Evolutionary conservation across 1,140 invertebrate genomes (phyloP).

Genomic region (Drosophila arawakana): DNA sequence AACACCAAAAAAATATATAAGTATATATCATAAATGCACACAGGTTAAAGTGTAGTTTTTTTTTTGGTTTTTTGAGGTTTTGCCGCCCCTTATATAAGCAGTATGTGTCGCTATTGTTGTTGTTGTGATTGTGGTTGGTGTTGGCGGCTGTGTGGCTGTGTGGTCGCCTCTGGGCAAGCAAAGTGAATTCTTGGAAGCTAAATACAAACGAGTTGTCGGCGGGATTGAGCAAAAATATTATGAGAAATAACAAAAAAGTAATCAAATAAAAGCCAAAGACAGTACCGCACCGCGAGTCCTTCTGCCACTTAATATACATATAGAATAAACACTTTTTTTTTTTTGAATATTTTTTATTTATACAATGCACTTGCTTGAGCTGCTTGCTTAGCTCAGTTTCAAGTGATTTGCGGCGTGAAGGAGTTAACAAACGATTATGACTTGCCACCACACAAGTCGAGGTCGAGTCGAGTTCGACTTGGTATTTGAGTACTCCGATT

Average conservation of each 20-base stretch:
- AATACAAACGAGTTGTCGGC: slow-evolving; percentile 59
- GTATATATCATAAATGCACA: slow-evolving; percentile 78
- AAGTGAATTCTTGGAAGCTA: slow-evolving; percentile 60
- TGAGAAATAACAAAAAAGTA: slow-evolving; percentile 77
- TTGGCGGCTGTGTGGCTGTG: slow-evolving; percentile 57
- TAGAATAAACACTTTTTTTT: no score
- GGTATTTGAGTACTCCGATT: not conserved
- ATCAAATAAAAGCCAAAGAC: slow-evolving; percentile 52
- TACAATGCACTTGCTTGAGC: slow-evolving; percentile 46
- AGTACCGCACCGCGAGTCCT: slow-evolving; percentile 4
- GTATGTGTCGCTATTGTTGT: slow-evolving; percentile 35
- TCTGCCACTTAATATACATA: slow-evolving; percentile 43
- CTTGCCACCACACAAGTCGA: slow-evolving; percentile 78
- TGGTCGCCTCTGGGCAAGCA: slow-evolving; percentile 48
- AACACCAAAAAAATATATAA: slow-evolving; percentile 60
- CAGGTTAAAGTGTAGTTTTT: slow-evolving; percentile 50
- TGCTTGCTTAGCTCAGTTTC: not conserved
- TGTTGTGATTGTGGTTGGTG: slow-evolving; percentile 11
- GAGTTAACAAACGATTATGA: slow-evolving; percentile 74
- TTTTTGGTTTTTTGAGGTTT: slow-evolving; percentile 69
- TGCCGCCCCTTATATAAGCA: slow-evolving; percentile 60
- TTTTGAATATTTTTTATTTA: slow-evolving; percentile 62
- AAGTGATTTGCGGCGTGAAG: slow-evolving; percentile 58
- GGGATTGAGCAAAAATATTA: slow-evolving; percentile 69
- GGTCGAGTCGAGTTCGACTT: slow-evolving; percentile 10